Base-by-base conservation (phyloP, 2,797 vertebrate genomes). In the Sphenopsis melanotis region DNA sequence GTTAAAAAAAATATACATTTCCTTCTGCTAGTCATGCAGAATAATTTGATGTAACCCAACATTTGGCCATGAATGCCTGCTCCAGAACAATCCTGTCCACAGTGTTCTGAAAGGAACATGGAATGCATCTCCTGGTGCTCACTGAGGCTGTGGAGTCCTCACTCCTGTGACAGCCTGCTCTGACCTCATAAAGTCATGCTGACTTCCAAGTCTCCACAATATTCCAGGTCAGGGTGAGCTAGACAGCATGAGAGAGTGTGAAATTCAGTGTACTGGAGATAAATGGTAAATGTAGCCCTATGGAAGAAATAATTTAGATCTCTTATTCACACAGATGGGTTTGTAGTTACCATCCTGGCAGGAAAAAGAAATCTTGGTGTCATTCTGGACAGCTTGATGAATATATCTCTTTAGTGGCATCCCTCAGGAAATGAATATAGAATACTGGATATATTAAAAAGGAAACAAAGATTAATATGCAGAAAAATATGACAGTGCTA, bases 271-370 rank as follows among this genome's bases (percentile, higher is more conserved):
- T 92, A 32, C 50, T 34, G 36, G 76, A 95, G 88, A 94, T 34
- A 90, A 94, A 87, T 74, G 59, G 52, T 52, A 52, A 94, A 39
- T 8, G 42, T 74, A 92, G 52, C 52, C 53, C n/a, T 9, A 6
- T 34, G 53, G 87, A 93, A 83, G 63, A 76, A 71, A 82, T 90
- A 88, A 95, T 92, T 95, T 85, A 52, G 63, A 71, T 79, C 77
- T 94, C 83, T 89, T 87, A 76, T n/a, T 68, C 39, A 50, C 63
- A 77, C 68, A 22, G 92, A 77, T 90, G 46, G 27, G 36, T 47
- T 93, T 88, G 97, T 92, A 95, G 94, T 93, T 95, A 87, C 81
- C 15, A 4, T 94, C 29, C 78, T 81, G 30, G 55, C 63, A 94
- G 78, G 27, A 66, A 60, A 69, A 88, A 96, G 87, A 93, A 84